Evolutionary conservation across 2,888 invertebrate species (phyloP).

Genomic region (Lagria hirta): DNA sequence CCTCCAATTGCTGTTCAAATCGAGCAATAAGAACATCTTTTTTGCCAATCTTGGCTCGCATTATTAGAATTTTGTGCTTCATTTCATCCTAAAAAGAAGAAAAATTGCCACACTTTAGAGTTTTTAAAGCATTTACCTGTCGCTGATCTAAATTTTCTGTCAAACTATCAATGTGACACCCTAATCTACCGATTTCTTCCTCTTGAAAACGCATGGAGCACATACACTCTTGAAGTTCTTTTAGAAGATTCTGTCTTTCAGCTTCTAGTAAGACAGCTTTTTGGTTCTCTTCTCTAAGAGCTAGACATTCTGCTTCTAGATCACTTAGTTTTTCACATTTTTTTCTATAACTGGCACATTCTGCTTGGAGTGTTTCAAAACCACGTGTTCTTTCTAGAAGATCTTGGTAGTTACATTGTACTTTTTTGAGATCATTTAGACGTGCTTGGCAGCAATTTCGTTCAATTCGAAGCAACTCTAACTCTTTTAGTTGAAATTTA

Average conservation of each 20-base stretch:
- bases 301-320: constrained; percentile 44
- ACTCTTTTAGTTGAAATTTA: constrained; percentile 33
- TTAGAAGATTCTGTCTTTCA: constrained; percentile 56
- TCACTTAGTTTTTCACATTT: constrained; percentile 45
- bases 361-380: constrained; percentile 45
- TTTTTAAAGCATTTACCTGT: constrained; percentile 41
- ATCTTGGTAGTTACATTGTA: constrained; percentile 46
- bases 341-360: constrained; percentile 49
- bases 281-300: constrained; percentile 43
- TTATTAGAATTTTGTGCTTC: constrained; percentile 40
- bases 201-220: constrained; percentile 61
- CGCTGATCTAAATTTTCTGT: constrained; percentile 47
- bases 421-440: constrained; percentile 39
- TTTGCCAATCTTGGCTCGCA: constrained; percentile 46
- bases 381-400: constrained; percentile 39
- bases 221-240: constrained; percentile 59
- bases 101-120: constrained; percentile 25
- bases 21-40: constrained; percentile 44
- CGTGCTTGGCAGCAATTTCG: constrained; percentile 40
- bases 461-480: constrained; percentile 47
- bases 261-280: constrained; percentile 49
- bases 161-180: constrained; percentile 58
- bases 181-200: constrained; percentile 60
- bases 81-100: constrained; percentile 41
- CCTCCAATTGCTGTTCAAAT: constrained; percentile 47